Evolutionary conservation across 1,140 invertebrate genomes (phyloP).

Genomic region (Drosophila ironensis): DNA sequence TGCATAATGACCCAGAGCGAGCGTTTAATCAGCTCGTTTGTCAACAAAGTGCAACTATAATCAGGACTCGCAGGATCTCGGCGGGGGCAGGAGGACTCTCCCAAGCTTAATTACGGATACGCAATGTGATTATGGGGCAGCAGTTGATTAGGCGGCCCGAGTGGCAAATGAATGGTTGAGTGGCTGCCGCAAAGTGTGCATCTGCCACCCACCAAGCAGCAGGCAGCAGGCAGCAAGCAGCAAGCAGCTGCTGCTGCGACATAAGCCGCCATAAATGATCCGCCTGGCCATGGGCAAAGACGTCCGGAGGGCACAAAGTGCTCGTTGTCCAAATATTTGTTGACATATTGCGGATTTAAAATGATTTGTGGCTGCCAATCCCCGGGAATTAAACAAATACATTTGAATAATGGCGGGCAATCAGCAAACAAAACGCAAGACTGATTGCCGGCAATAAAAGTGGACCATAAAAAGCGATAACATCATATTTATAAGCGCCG

Average conservation of each 20-base stretch:
- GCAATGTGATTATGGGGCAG: slow-evolving; percentile 69
- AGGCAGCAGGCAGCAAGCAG: too few species aligned
- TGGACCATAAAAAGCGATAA: slow-evolving; percentile 80
- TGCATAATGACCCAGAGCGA: slow-evolving; percentile 74
- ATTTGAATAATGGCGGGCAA: slow-evolving; percentile 77
- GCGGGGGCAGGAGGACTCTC: background rate
- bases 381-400: slow-evolving; percentile 76
- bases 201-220: slow-evolving; percentile 16
- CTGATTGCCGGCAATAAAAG: slow-evolving; percentile 78
- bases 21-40: slow-evolving; percentile 77
- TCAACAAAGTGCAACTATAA: slow-evolving; percentile 75
- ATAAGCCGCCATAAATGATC: slow-evolving; percentile 63
- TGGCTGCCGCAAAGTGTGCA: slow-evolving; percentile 20
- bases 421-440: slow-evolving; percentile 78
- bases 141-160: slow-evolving; percentile 48
- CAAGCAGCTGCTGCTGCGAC: slow-evolving; percentile 2
- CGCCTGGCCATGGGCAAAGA: slow-evolving; percentile 2
- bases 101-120: slow-evolving; percentile 69
- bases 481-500: slow-evolving; percentile 75
- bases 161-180: background rate
- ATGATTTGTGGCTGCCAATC: slow-evolving; percentile 70
- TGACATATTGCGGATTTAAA: slow-evolving; percentile 80
- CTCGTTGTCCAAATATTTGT: slow-evolving; percentile 61
- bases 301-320: background rate
- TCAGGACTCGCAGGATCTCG: slow-evolving; percentile 5